Conservation (phyloP, 2,888 invertebrate genomes). For the Agrypnus murinus region DNA sequence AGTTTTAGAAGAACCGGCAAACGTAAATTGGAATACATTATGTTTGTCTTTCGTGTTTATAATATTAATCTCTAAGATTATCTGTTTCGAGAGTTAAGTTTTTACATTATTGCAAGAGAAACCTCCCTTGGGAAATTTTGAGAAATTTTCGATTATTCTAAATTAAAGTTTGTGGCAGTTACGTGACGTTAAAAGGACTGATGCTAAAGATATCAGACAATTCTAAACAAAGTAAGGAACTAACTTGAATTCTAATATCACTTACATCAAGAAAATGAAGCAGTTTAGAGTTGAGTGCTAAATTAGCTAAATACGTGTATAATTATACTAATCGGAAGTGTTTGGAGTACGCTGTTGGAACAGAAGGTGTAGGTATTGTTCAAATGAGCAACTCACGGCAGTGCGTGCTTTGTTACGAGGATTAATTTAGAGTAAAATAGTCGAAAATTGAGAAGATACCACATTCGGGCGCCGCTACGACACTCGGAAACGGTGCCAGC, state of each 20-base stretch:
- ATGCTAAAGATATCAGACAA: constrained; percentile 10
- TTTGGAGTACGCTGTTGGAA: constrained; percentile 26
- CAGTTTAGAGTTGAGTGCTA: constrained; percentile 30
- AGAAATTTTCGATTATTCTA: constrained; percentile 8
- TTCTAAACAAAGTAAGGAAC: constrained; percentile 9
- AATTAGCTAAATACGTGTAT: constrained; percentile 30
- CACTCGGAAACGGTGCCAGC: constrained; percentile 31
- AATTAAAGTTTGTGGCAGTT: background rate
- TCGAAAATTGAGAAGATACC: constrained; percentile 34
- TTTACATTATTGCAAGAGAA: too few species aligned
- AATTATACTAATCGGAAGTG: constrained; percentile 34
- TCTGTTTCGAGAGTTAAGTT: too few species aligned
- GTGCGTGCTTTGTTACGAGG: constrained; percentile 26
- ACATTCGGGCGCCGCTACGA: constrained; percentile 30
- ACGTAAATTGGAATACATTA: too few species aligned
- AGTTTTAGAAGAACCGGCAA: too few species aligned
- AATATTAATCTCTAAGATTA: too few species aligned
- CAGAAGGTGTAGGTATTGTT: constrained; percentile 27
- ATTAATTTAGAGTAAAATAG: constrained; percentile 33
- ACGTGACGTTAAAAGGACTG: constrained; percentile 6
- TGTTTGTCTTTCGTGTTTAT: too few species aligned
- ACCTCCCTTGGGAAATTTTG: background rate
- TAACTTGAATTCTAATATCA: constrained; percentile 23
- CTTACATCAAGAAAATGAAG: constrained; percentile 27
- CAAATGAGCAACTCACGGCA: constrained; percentile 27